phyloP scores from a whole-genome alignment of 2,113 vertebrate species.

The Gopherus evgoodei region DNA sequence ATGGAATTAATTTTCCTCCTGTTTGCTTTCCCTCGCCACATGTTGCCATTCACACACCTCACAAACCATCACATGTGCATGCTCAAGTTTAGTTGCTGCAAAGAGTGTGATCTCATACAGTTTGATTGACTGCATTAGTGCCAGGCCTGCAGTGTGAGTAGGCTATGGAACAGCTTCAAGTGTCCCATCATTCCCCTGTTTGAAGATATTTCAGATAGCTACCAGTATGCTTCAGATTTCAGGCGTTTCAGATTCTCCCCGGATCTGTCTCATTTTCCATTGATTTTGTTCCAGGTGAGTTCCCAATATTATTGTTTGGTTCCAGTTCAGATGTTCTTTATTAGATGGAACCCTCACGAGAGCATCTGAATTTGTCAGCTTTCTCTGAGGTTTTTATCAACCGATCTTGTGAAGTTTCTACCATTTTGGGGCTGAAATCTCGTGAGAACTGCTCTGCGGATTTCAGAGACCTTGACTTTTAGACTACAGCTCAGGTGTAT shows the following conservation, averaged over 20 bases:
- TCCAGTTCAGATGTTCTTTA: conserved; percentile 69
- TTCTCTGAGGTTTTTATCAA: conserved; percentile 52
- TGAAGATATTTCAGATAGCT: not conserved
- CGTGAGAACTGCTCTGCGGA: not conserved
- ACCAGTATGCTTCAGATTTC: conserved; percentile 44
- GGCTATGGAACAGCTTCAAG: not conserved
- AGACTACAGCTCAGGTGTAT: not conserved
- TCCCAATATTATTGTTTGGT: conserved; percentile 63
- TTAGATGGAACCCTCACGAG: conserved; percentile 66
- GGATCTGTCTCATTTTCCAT: conserved; percentile 46
- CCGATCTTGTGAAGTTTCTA: conserved; percentile 40
- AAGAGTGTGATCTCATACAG: fast-evolving
- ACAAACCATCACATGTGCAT: fast-evolving
- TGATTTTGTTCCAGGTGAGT: conserved; percentile 58
- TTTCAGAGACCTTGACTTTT: not conserved
- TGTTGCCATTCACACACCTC: not conserved
- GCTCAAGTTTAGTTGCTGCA: fast-evolving
- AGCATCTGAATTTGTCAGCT: conserved; percentile 46
- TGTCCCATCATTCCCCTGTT: not conserved
- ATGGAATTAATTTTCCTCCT: not conserved
- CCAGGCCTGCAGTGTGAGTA: not conserved
- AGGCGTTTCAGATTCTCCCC: conserved; percentile 52
- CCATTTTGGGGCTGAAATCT: not conserved
- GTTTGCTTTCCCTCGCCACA: not conserved
- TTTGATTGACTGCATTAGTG: not conserved